phyloP scores from a whole-genome alignment of 2,888 invertebrate genomes.

The Phaonia tiefii region DNA sequence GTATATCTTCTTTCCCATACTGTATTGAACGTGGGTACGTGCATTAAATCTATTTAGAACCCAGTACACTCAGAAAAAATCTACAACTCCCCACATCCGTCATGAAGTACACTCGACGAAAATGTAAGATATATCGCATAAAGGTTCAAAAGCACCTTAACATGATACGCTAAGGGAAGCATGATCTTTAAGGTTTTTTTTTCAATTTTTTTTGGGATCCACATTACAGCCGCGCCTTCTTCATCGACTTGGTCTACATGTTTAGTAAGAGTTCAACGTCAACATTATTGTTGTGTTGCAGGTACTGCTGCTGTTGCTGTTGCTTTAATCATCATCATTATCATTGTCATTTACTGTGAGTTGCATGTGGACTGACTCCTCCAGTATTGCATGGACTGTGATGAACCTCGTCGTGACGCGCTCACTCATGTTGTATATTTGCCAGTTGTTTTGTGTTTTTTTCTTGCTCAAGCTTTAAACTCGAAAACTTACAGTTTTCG shows the following conservation, averaged over 20 bases:
- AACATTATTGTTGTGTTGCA: conserved; percentile 15
- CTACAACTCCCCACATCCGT: conserved; percentile 4
- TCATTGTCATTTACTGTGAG: conserved; percentile 48
- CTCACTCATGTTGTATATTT: background rate
- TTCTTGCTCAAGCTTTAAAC: conserved; percentile 11
- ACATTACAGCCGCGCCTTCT: background rate
- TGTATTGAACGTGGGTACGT: conserved; percentile 33
- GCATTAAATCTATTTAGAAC: conserved; percentile 13
- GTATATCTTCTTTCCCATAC: too few species aligned
- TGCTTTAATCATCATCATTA: conserved; percentile 45
- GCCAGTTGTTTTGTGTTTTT: conserved; percentile 13
- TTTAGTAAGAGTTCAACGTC: too few species aligned
- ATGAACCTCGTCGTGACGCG: background rate
- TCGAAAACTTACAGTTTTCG: conserved; percentile 62
- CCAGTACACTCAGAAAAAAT: background rate
- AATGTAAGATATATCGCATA: background rate
- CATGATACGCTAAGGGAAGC: conserved; percentile 43
- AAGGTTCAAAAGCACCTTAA: conserved; percentile 52
- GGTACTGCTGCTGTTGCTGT: conserved; percentile 7
- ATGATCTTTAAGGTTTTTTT: conserved; percentile 21
- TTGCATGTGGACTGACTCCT: conserved; percentile 32
- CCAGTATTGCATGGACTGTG: background rate
- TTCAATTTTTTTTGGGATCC: too few species aligned
- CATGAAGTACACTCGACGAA: conserved; percentile 44
- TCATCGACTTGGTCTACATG: too few species aligned